Evolutionary conservation across 2,797 vertebrate genomes (phyloP).

Genomic region (Gymnopithys bicolor): DNA sequence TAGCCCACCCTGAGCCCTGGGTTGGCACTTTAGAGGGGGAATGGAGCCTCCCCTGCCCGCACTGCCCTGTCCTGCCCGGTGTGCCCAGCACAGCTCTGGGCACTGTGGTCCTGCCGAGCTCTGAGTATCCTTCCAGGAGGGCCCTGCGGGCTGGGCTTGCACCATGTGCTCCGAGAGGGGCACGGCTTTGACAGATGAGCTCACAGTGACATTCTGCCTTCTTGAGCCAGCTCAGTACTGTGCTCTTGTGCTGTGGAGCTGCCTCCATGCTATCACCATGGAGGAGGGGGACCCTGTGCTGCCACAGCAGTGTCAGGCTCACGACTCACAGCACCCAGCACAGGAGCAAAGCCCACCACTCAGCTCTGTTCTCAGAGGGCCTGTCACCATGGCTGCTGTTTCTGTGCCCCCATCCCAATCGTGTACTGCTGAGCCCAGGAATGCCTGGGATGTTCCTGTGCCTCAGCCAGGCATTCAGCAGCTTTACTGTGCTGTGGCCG

Average conservation of each 20-base stretch:
- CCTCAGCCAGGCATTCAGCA: background rate
- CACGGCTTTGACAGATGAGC: background rate
- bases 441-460: background rate
- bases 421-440: rapidly evolving
- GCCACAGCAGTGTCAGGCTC: background rate
- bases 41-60: background rate
- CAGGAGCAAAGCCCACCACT: rapidly evolving
- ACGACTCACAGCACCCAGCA: rapidly evolving
- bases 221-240: rapidly evolving
- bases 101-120: background rate
- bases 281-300: background rate
- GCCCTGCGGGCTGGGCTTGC: background rate
- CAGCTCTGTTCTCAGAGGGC: background rate
- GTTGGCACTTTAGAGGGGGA: background rate
- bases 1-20: background rate
- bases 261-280: rapidly evolving
- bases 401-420: background rate
- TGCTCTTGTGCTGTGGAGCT: rapidly evolving
- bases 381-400: background rate
- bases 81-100: background rate
- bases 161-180: rapidly evolving
- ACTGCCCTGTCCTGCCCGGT: rapidly evolving
- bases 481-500: rapidly evolving
- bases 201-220: background rate
- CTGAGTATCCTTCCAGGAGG: background rate